phyloP scores from a whole-genome alignment of 2,888 invertebrate species.

The Iphiclides podalirius region DNA sequence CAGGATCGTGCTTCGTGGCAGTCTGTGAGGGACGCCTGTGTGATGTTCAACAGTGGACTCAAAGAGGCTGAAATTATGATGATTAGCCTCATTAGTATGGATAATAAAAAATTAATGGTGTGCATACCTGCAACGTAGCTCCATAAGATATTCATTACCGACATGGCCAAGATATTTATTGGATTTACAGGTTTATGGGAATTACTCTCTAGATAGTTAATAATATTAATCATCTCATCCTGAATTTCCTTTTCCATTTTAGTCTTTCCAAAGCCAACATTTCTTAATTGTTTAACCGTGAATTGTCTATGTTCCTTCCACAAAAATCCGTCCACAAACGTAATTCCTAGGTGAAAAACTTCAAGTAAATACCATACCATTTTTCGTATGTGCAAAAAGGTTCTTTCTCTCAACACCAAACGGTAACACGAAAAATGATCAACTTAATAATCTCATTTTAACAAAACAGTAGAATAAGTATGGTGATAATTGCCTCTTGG shows the following conservation, averaged over 20 bases:
- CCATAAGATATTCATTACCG: slow-evolving; percentile 86
- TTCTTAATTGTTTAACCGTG: slow-evolving; percentile 81
- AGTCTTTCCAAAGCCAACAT: slow-evolving; percentile 82
- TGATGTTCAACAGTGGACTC: too few species aligned
- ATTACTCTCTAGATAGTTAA: slow-evolving; percentile 59
- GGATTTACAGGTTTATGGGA: slow-evolving; percentile 62
- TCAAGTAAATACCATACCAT: too few species aligned
- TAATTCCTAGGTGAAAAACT: slow-evolving; percentile 81
- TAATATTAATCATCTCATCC: slow-evolving; percentile 75
- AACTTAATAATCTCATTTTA: too few species aligned
- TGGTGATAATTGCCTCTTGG: too few species aligned
- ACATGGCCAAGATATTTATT: slow-evolving; percentile 77
- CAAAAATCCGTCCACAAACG: slow-evolving; percentile 83
- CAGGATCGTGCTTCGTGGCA: slow-evolving; percentile 75
- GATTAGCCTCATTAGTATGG: too few species aligned
- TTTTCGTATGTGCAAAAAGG: too few species aligned
- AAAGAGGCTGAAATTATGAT: too few species aligned
- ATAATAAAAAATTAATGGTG: too few species aligned
- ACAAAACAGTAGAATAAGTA: too few species aligned
- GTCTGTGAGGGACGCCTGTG: too few species aligned
- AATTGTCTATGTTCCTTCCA: slow-evolving; percentile 85
- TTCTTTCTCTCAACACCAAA: too few species aligned
- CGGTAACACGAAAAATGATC: too few species aligned
- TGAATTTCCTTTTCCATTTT: slow-evolving; percentile 81
- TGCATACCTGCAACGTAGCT: slow-evolving; percentile 82